Conservation (phyloP, 2,113 vertebrate species). For the Balaeniceps rex region DNA sequence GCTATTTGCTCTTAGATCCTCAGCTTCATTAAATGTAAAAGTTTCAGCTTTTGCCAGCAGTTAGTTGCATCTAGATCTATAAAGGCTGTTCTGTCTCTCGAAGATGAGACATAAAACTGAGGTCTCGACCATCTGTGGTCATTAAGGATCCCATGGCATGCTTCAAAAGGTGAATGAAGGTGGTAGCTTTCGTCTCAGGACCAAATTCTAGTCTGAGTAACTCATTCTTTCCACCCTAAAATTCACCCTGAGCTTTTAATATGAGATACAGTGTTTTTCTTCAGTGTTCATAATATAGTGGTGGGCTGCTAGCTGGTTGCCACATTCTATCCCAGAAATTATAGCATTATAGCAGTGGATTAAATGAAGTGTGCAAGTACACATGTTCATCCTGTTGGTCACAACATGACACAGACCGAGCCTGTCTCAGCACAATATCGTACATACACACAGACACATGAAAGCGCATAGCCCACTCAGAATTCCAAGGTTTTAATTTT, state of each 20-base stretch:
- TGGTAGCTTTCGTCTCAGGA: neutral
- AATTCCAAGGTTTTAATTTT: neutral
- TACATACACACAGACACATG: too few relatives aligned
- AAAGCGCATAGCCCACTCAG: neutral
- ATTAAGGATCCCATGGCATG: slow-evolving; percentile 66
- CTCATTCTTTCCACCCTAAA: slow-evolving; percentile 10
- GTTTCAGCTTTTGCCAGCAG: slow-evolving; percentile 61
- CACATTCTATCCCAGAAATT: neutral
- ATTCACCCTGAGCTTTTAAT: neutral
- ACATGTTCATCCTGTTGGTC: neutral
- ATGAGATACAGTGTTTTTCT: neutral
- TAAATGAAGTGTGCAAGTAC: neutral
- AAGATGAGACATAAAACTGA: slow-evolving; percentile 58
- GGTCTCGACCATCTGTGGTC: slow-evolving; percentile 44
- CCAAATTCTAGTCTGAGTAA: neutral
- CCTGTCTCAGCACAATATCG: neutral
- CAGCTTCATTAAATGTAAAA: slow-evolving; percentile 70
- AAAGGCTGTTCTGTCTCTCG: slow-evolving; percentile 46
- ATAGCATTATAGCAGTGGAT: neutral
- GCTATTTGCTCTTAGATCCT: slow-evolving; percentile 63
- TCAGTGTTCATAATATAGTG: neutral
- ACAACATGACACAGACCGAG: neutral
- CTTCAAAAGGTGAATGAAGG: slow-evolving; percentile 18
- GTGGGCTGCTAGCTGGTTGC: neutral
- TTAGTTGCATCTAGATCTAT: slow-evolving; percentile 67